phyloP scores from a whole-genome alignment of 1,140 invertebrate genomes.

The Centruroides vittatus region DNA sequence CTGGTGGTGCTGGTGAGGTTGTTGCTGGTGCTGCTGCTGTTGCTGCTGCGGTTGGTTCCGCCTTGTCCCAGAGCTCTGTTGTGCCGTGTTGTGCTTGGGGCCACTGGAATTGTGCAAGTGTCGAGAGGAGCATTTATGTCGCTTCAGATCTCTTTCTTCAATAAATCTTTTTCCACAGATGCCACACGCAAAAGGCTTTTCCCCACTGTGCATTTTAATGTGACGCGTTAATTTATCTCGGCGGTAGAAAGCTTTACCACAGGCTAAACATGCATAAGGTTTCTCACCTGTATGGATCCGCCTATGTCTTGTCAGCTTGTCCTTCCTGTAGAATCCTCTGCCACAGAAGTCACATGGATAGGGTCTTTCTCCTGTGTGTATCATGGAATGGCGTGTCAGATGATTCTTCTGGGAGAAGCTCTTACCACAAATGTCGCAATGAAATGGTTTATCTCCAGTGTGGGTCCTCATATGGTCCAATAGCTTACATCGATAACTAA shows the following conservation, averaged over 20 bases:
- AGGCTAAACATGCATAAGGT: slow-evolving; percentile 16
- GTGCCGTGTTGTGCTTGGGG: slow-evolving; percentile 1
- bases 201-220: slow-evolving; percentile 54
- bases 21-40: background rate
- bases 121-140: slow-evolving; percentile 16
- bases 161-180: slow-evolving; percentile 22
- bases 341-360: slow-evolving; percentile 73
- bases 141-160: slow-evolving; percentile 12
- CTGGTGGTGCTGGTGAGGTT: background rate
- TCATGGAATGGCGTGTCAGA: slow-evolving; percentile 30
- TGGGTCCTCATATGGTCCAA: slow-evolving; percentile 23
- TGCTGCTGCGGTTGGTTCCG: slow-evolving; percentile 2
- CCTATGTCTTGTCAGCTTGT: slow-evolving; percentile 60
- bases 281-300: slow-evolving; percentile 69
- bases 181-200: slow-evolving; percentile 14
- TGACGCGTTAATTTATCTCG: slow-evolving; percentile 35
- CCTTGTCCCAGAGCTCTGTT: slow-evolving; percentile 3
- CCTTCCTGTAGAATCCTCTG: slow-evolving; percentile 77
- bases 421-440: slow-evolving; percentile 22
- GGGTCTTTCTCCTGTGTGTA: slow-evolving; percentile 79
- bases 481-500: slow-evolving; percentile 22
- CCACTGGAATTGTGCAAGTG: slow-evolving; percentile 12
- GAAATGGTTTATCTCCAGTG: slow-evolving; percentile 24
- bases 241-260: slow-evolving; percentile 17
- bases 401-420: slow-evolving; percentile 25